Evolutionary conservation across 2,888 invertebrate species (phyloP), one percentile per base, ranked within the genome.

Genomic region (Heliconius ismenius): DNA sequence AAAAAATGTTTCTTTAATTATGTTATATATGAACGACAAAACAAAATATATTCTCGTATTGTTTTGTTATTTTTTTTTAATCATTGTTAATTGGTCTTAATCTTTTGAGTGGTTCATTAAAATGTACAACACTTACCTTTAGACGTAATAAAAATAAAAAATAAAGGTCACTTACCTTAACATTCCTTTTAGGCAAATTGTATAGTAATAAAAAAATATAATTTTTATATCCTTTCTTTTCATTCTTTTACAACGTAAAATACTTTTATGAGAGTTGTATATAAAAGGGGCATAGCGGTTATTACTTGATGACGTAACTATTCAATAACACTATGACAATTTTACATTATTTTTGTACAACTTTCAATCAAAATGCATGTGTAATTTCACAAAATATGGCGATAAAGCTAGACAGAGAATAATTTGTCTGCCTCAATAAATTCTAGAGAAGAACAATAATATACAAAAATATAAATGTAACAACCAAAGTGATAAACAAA

Each of bases 101-200:
- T 43, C 39, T 58, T 26, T 60, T 4, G 70, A 70, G 70, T 70
- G 70, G 70, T 70, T 70, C 70, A 70, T n/a, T 15, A 70, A 24
- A 58, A 32, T 28, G 2, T 49, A 32, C 2, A 10, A 68, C 4
- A 70, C 70, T 70, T 54, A 70, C 58, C 58, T 58, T 70, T 3
- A 15, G 18, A 9, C 18, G 21, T 28, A 10, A 54, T 36, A 36
- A 1, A 58, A n/a, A n/a, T 2, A 36, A 13, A 13, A 54, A 58
- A 32, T n/a, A 13, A 36, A n/a, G 24, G 32, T 32, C 58, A 70
- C 70, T 70, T 70, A 70, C 70, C 70, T 58, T 15, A 24, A 32
- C 3, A 36, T 58, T 58, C 58, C 58, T 58, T 32, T 58, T n/a
- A n/a, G 70, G 26, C 32, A 36, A 49, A 49, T 49, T 15, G 28